Conservation (phyloP, 2,888 invertebrate genomes). For the Drosophila rubida region DNA sequence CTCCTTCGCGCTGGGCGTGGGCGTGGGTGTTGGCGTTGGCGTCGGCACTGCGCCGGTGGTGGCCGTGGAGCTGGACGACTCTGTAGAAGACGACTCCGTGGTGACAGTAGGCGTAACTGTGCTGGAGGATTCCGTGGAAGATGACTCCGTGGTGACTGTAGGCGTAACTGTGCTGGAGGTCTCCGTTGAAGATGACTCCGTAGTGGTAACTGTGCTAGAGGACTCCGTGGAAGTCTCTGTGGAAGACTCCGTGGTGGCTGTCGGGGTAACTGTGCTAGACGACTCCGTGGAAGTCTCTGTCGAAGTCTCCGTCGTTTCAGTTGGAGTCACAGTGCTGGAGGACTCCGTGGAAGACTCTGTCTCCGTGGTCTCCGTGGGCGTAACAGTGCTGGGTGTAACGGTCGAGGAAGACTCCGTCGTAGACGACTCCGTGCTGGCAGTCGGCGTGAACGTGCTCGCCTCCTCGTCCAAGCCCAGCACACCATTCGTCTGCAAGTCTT, state of each 20-base stretch:
- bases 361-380: not conserved
- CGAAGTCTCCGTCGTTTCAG: conserved; percentile 18
- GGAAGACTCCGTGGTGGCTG: not conserved
- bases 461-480: conserved; percentile 67
- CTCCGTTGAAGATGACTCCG: conserved; percentile 1
- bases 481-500: conserved; percentile 68
- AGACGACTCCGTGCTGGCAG: not conserved
- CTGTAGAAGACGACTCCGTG: conserved; percentile 3
- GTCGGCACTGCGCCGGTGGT: conserved; percentile 18
- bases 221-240: no score
- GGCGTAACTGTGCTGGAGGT: not conserved
- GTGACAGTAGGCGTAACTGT: conserved; percentile 7
- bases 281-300: not conserved
- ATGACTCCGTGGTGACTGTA: conserved; percentile 2
- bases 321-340: conserved; percentile 9
- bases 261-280: no score
- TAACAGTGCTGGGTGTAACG: not conserved
- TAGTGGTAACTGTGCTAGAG: conserved; percentile 4
- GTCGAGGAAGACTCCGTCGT: not conserved
- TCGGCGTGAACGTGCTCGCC: conserved; percentile 3
- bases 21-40: conserved; percentile 34
- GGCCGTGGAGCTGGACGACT: conserved; percentile 1
- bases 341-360: conserved; percentile 6
- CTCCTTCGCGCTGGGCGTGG: conserved; percentile 31
- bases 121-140: conserved; percentile 2